These are phyloP conservation scores for Tenthredo notha DNA, from an alignment of 2,888 invertebrate species.

Conservation along the genomic window DNA sequence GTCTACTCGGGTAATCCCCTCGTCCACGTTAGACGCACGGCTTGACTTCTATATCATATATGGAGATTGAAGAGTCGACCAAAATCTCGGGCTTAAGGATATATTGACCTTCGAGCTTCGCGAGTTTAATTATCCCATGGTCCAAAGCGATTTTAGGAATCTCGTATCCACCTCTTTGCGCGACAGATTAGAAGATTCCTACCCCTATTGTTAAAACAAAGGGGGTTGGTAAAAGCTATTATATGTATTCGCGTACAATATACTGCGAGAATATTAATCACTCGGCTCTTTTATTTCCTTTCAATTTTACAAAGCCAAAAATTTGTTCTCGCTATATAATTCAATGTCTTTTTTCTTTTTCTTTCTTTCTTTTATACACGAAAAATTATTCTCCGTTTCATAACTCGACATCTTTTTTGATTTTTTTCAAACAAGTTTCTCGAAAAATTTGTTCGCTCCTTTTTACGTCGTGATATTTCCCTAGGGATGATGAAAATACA, in stretches of 20 bases:
- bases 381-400: neutral
- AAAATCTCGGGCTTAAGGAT: neutral
- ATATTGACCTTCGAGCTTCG: slow-evolving; percentile 33
- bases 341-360: neutral
- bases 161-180: neutral
- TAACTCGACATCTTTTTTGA: neutral
- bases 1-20: slow-evolving; percentile 24
- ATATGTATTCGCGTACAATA: neutral
- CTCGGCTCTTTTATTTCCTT: neutral
- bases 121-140: neutral
- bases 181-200: slow-evolving; percentile 12
- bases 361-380: neutral
- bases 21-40: slow-evolving; percentile 36
- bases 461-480: neutral
- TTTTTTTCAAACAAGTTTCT: neutral
- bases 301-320: neutral
- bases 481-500: neutral
- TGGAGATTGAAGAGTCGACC: slow-evolving; percentile 39
- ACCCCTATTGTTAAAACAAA: neutral
- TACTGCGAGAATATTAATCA: neutral
- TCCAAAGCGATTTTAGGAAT: neutral
- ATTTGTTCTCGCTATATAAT: neutral
- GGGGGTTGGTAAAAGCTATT: neutral
- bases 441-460: neutral
- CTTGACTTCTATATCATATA: slow-evolving; percentile 32